A percentile compares a stretch with the other conserved stretches of the same genome.
phyloP scores from a whole-genome alignment of 1,140 invertebrate species.

The Tetraneura akinire region DNA sequence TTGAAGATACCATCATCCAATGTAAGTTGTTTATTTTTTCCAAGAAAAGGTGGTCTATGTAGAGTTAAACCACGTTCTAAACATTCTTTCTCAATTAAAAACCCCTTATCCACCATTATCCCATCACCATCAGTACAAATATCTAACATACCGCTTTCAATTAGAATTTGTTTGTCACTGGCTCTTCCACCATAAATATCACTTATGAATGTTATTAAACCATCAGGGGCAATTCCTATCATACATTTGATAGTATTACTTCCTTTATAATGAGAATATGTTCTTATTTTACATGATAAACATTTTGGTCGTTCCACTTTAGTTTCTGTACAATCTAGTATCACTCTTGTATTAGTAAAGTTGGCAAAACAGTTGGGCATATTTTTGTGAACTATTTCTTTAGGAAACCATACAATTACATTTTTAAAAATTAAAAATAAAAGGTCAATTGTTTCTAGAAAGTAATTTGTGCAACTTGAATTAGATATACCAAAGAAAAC shows the following conservation, averaged over 20 bases:
- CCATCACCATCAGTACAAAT: conserved; percentile 42
- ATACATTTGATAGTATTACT: conserved; percentile 57
- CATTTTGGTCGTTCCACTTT: conserved; percentile 54
- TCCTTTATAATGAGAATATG: conserved; percentile 57
- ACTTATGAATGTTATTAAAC: conserved; percentile 56
- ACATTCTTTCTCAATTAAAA: too few species aligned
- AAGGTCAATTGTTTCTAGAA: too few species aligned
- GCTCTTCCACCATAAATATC: conserved; percentile 55
- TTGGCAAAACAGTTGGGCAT: conserved; percentile 36
- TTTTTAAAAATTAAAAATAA: too few species aligned
- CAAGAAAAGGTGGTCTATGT: too few species aligned
- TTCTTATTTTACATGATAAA: conserved; percentile 53
- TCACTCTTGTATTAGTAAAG: conserved; percentile 39
- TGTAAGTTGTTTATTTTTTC: too few species aligned
- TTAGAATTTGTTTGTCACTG: conserved; percentile 56
- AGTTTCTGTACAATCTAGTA: conserved; percentile 55
- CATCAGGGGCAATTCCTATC: conserved; percentile 55
- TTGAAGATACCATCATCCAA: too few species aligned
- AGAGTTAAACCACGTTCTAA: too few species aligned
- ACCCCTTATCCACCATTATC: too few species aligned
- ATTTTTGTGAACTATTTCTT: conserved; percentile 41
- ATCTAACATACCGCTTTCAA: conserved; percentile 55
- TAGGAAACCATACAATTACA: neutral
- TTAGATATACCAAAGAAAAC: too few species aligned
- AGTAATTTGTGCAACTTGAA: too few species aligned